Base-by-base conservation (phyloP, 2,888 invertebrate genomes). In the Diabrotica balteata region DNA sequence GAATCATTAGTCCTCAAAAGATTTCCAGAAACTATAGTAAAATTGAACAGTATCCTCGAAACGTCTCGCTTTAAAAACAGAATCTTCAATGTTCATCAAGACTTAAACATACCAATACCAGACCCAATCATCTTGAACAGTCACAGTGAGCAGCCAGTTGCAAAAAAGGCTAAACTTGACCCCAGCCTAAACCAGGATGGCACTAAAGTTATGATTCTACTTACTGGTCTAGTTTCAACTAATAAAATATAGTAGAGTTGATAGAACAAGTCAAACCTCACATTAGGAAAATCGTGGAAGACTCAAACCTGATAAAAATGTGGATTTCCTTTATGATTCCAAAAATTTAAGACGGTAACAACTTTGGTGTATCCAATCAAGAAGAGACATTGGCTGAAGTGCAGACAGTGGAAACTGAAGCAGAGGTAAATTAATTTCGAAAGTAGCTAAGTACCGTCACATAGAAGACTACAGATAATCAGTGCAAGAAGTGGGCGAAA, bases 241-340 rank as follows among this genome's bases (percentile, higher is more conserved):
- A 98, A 98, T 86, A 90, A 91, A 80, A 90, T 70, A 88, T 98
- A 58, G 90, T 93, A 79, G 93, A 94, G 76, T 88, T 98, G 81
- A 93, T 98, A 73, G 91, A 93, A 83, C 89, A 93, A 77, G 94
- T 98, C 11, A 98, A 98, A 82, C 98, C 98, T 53, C 92, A 95
- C 79, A 97, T 98, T 79, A 89, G 96, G 77, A 94, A 96, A 82
- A 89, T 98, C 66, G 93, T 98, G 62, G 98, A 98, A 84, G 96
- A 97, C 85, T 93, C 97, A 76, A 96, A 97, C 87, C 88, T 94
- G 87, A 86, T 97, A 75, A 97, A 97, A 88, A 96, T 98, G 97
- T 99, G 98, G 98, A 95, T 99, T 78, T 96, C 97, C 8, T 97
- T 97, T 82, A 92, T 98, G 90, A 98, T 99, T 84, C 98, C 98